These are phyloP conservation scores for Rhinoderma darwinii DNA, from an alignment of 2,113 vertebrate species.

Conservation along the genomic window DNA sequence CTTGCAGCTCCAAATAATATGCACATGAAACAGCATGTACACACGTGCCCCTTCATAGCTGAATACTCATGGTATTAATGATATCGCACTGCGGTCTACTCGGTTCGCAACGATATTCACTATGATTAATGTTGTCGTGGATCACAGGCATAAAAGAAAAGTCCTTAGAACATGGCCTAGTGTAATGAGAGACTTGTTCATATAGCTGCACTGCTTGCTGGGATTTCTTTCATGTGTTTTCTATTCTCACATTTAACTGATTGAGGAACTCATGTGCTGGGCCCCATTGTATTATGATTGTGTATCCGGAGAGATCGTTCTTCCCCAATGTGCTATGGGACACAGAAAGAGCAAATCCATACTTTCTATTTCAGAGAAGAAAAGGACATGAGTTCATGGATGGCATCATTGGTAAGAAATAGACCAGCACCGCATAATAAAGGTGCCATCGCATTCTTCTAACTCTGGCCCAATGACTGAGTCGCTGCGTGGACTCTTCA, in stretches of 20 bases:
- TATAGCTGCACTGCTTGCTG: background rate
- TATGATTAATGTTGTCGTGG: no score
- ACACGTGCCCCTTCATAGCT: no score
- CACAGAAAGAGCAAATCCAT: slow-evolving; percentile 80
- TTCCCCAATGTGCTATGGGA: slow-evolving; percentile 81
- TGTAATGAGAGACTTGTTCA: background rate
- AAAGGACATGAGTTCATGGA: slow-evolving; percentile 74
- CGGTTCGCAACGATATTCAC: no score
- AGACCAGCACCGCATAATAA: no score
- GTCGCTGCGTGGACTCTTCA: background rate
- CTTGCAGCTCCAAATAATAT: no score
- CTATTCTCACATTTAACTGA: slow-evolving; percentile 7
- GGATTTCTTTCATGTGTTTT: background rate
- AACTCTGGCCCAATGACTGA: background rate
- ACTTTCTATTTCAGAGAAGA: slow-evolving; percentile 83
- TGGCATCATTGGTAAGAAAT: slow-evolving; percentile 45
- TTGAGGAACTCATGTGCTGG: background rate
- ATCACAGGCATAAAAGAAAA: background rate
- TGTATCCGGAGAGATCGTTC: slow-evolving; percentile 64
- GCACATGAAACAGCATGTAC: no score
- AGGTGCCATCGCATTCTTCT: background rate
- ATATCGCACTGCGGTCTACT: no score
- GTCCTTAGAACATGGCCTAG: background rate
- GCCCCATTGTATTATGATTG: slow-evolving; percentile 22
- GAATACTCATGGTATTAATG: no score